A percentile compares a stretch with the other conserved stretches of the same genome.
phyloP scores from a whole-genome alignment of 2,113 vertebrate species.

The Rattus norvegicus region DNA sequence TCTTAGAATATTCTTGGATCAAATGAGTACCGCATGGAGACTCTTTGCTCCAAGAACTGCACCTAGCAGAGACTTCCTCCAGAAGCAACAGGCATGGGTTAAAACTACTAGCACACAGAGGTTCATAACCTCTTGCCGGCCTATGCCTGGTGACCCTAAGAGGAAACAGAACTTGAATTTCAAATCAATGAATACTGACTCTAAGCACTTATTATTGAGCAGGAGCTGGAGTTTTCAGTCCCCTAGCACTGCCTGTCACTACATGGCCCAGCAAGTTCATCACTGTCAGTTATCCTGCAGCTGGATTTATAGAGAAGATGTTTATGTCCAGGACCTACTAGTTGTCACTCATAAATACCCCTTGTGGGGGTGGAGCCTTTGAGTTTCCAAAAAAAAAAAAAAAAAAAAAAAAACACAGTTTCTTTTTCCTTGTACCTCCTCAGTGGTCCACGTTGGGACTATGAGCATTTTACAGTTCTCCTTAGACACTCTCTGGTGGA shows the following conservation, averaged over 20 bases:
- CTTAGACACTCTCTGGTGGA: background rate
- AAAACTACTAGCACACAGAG: background rate
- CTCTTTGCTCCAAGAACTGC: background rate
- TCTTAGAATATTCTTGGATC: constrained; percentile 26
- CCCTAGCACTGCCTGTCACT: background rate
- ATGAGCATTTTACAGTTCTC: too few species aligned
- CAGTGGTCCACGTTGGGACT: background rate
- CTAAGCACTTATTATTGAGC: constrained; percentile 24
- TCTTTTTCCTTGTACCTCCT: constrained; percentile 39
- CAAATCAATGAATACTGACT: constrained; percentile 42
- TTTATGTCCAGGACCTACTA: background rate
- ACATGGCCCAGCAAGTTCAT: background rate
- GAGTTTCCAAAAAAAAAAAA: constrained; percentile 77
- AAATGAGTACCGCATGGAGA: background rate
- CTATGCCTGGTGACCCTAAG: background rate
- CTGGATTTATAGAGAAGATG: background rate
- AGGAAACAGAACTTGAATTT: constrained; percentile 16
- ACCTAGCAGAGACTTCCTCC: background rate
- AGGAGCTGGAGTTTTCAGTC: background rate
- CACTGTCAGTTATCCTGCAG: background rate
- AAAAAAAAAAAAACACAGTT: constrained; percentile 67
- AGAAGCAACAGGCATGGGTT: background rate
- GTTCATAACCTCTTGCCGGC: background rate
- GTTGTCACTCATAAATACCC: constrained; percentile 58
- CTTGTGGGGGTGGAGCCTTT: constrained; percentile 67